Base-by-base conservation (phyloP, 53 echinoderm and acorn worm species). In the Temnopleurus reevesii region DNA sequence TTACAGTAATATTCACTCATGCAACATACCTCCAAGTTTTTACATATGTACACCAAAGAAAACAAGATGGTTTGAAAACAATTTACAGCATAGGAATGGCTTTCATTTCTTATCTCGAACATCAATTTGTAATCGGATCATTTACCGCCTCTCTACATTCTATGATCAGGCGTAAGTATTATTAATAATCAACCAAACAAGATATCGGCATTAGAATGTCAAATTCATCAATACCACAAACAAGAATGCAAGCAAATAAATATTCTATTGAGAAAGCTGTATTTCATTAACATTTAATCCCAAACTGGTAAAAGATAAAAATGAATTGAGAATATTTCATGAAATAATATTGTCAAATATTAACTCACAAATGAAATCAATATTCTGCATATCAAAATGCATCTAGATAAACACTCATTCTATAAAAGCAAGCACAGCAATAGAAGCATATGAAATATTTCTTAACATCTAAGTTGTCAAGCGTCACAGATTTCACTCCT, bases 11-110 rank as follows among this genome's bases (percentile, higher is more conserved):
- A 23, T 47, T 79, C 79, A 49, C 49, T 55, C 83, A 83, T 83
- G 83, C 83, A 55, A 21, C 21, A 56, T 83, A 55, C 18, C 31
- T 49, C 53, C 54, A 54, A 80, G 47, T 56, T 9, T 87, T 66
- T 87, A 87, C 88, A 87, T 51, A 87, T 87, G 9, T 87, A 87
- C 88, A 87, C 0, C 23, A 38, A 65, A 87, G 71, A 66, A 66
- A 87, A 61, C 26, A 51, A 47, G 21, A 87, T 53, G 66, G 47
- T 66, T 59, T 87, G 51, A 66, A 87, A 65, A 87, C 12, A 49
- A 87, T 87, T 18, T 25, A 87, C 88, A 87, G 53, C 46, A 87
- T 53, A 66, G 53, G 88, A 55, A 87, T 51, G 88, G 51, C 53
- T 87, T 34, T 87, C 36, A 61, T 87, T 87, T 56, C n/a, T n/a